A percentile compares a stretch with the other conserved stretches of the same genome.
phyloP scores from a whole-genome alignment of 2,888 invertebrate genomes.

The Hirtodrosophila alboralis region DNA sequence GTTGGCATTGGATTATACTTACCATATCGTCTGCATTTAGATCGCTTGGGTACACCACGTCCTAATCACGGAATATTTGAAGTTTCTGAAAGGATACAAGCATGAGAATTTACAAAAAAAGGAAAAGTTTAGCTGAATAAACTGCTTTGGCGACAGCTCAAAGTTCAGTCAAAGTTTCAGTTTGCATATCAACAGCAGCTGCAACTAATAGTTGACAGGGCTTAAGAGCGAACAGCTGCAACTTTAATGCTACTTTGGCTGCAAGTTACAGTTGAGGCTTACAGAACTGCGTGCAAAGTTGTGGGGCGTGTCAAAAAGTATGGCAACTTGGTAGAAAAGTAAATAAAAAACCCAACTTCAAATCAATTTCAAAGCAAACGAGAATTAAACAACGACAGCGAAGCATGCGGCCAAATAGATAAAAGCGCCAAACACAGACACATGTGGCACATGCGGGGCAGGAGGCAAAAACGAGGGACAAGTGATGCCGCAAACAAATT shows the following conservation, averaged over 20 bases:
- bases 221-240: constrained; percentile 30
- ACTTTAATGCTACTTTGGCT: constrained; percentile 42
- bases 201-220: constrained; percentile 25
- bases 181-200: constrained; percentile 20
- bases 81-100: constrained; percentile 76
- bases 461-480: constrained; percentile 25
- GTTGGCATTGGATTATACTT: constrained; percentile 48
- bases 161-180: constrained; percentile 8
- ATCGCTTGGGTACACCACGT: constrained; percentile 84
- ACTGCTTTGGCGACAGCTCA: constrained; percentile 11
- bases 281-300: constrained; percentile 21
- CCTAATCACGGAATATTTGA: constrained; percentile 82
- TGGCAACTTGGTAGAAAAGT: constrained; percentile 21
- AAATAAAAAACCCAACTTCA: constrained; percentile 45
- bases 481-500: constrained; percentile 76
- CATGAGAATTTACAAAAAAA: background rate
- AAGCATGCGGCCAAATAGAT: constrained; percentile 65
- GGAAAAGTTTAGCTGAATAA: constrained; percentile 17
- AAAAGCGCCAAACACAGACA: constrained; percentile 43
- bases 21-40: constrained; percentile 84
- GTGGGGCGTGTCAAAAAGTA: constrained; percentile 38
- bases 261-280: constrained; percentile 41
- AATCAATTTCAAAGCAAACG: constrained; percentile 66
- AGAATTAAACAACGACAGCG: constrained; percentile 68
- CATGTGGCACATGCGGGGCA: constrained; percentile 39